Evolutionary conservation across 2,797 vertebrate genomes (phyloP), one percentile per base, ranked within the genome.

Genomic region (Setipinna tenuifilis): DNA sequence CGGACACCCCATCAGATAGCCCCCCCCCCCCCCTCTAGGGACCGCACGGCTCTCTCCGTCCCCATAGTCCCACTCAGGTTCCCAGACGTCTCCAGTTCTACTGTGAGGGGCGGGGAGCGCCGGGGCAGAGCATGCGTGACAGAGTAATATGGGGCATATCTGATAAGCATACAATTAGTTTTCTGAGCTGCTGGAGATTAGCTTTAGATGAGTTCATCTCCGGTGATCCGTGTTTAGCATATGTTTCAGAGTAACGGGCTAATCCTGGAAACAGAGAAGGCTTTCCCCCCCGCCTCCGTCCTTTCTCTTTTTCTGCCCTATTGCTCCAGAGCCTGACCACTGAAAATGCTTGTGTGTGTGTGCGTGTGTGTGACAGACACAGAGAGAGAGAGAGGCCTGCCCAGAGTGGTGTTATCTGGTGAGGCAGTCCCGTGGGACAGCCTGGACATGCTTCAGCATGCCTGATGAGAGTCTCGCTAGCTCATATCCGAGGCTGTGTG

Each of bases 371-470:
- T 61, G 68, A n/a, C n/a, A n/a, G n/a, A n/a, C n/a, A n/a, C n/a
- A 78, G 19, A 2, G 85, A 71, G 62, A 2, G 62, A 0, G 25
- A 0, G 25, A 0, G 25, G 35, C 7, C 6, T 28, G 68, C 35
- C 10, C 23, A 23, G 11, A 19, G 62, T 68, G n/a, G 59, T 88
- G 78, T 86, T 88, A 80, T 89, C 88, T 83, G 85, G 84, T 89
- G 90, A 88, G 82, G 88, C 87, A 89, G 65, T 71, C 83, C 81
- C 11, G 35, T 58, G 21, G 54, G 59, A 84, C 85, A 80, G 75
- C 59, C 82, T 58, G 50, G 71, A 85, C 84, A 82, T 88, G 85
- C 89, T 88, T 86, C 84, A 84, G 84, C 86, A 88, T 87, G 88
- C 83, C 83, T 83, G 35, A 41, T 41, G 2, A 41, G 23, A 81